Evolutionary conservation across 2,113 vertebrate genomes (phyloP).

Genomic region (Gobiocypris rarus): DNA sequence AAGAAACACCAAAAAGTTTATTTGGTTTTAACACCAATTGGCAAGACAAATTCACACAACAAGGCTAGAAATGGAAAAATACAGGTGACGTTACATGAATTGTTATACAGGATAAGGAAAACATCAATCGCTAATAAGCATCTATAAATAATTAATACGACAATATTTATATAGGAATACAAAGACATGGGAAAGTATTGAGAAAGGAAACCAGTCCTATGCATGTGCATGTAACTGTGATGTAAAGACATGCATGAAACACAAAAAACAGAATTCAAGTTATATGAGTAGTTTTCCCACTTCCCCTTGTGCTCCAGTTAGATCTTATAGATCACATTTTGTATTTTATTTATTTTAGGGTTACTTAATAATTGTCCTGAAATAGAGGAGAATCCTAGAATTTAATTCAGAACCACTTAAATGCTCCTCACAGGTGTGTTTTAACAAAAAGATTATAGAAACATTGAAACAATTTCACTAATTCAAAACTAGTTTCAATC

Average conservation of each 20-base stretch:
- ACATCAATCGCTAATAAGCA: constrained; percentile 65
- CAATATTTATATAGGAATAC: constrained; percentile 65
- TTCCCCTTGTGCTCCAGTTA: constrained; percentile 15
- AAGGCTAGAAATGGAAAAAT: constrained; percentile 61
- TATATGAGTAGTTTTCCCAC: constrained; percentile 59
- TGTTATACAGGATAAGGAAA: constrained; percentile 66
- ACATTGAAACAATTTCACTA: neutral
- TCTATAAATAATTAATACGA: constrained; percentile 76
- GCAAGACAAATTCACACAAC: constrained; percentile 67
- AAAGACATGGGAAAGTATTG: constrained; percentile 55
- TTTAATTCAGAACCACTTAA: neutral
- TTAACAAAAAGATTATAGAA: neutral
- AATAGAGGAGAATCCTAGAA: neutral
- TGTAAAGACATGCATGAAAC: constrained; percentile 50
- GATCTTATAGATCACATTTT: neutral
- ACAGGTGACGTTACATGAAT: constrained; percentile 69
- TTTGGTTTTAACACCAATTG: constrained; percentile 67
- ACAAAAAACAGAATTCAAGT: constrained; percentile 66
- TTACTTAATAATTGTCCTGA: constrained; percentile 2
- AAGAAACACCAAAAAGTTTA: constrained; percentile 41
- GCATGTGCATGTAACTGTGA: constrained; percentile 65
- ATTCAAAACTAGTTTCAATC: constrained; percentile 8
- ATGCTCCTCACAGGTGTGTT: neutral
- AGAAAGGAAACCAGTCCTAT: constrained; percentile 60
- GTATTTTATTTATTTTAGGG: neutral